Conservation (phyloP, 2,888 invertebrate species). For the Cistogaster globosa region DNA sequence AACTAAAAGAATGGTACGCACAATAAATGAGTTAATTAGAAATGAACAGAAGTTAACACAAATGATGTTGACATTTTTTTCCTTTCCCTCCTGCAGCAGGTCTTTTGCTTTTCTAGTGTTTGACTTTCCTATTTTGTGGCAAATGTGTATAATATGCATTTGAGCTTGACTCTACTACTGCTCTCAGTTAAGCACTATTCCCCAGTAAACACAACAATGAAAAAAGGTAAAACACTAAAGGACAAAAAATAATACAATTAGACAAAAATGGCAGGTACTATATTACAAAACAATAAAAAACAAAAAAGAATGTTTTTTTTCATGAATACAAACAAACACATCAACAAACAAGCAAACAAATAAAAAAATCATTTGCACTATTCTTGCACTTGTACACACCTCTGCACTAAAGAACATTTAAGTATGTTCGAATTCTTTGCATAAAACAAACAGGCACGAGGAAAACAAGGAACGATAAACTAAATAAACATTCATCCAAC, state of each 20-base stretch:
- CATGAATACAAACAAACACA: conserved; percentile 43
- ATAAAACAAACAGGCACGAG: neutral
- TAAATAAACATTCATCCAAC: conserved; percentile 14
- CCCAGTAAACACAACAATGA: conserved; percentile 15
- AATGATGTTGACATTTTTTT: conserved; percentile 45
- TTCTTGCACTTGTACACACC: conserved; percentile 44
- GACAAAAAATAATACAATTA: conserved; percentile 54
- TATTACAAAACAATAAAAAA: conserved; percentile 51
- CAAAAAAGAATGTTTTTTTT: conserved; percentile 39
- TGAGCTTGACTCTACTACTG: neutral
- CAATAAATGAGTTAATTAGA: conserved; percentile 70
- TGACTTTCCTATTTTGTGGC: conserved; percentile 39
- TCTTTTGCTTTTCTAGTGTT: neutral
- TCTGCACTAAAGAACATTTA: conserved; percentile 53
- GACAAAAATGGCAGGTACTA: conserved; percentile 40
- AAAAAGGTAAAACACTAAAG: conserved; percentile 18
- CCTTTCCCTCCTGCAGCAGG: neutral
- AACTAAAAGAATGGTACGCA: conserved; percentile 42
- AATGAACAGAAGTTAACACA: conserved; percentile 58
- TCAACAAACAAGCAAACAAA: neutral
- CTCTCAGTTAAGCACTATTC: neutral
- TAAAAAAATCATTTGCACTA: conserved; percentile 21
- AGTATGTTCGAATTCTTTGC: conserved; percentile 29
- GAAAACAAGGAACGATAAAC: conserved; percentile 18
- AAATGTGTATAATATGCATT: conserved; percentile 38